Evolutionary conservation across 2,888 invertebrate genomes (phyloP), one percentile per base, ranked within the genome.

Genomic region (Bhutanitis thaidina): DNA sequence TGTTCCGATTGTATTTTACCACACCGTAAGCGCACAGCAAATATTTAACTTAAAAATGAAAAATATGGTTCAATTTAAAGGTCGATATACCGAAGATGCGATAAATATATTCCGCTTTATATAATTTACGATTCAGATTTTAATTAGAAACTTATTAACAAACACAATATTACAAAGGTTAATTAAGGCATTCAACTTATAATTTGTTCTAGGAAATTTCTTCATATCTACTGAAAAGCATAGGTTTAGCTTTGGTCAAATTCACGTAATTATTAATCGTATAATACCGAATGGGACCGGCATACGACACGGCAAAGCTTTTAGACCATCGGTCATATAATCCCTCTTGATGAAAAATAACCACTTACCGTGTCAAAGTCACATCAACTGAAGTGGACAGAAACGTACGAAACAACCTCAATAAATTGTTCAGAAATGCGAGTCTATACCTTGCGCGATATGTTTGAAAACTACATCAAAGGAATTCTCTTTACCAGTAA

Each of bases 331-430:
- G 83, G 79, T 86, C 84, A 85, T 74, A 72, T 68, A 67, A 72
- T 74, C 77, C 82, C 72, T 79, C 76, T 65, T 75, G 77, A 80
- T 83, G 83, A 82, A 81, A 85, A 85, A 81, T 84, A 77, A 73
- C 83, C 85, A 86, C 86, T 87, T 87, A 81, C 73, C 77, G 77
- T 80, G 84, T 87, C 88, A 86, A 79, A 77, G 45, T 46, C 51
- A 51, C 50, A 36, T 46, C 45, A 41, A 20, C 20, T 15, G 45
- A 36, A 32, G 38, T 43, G 50, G 40, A 40, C 40, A 30, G 45
- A 10, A 30, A 36, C 25, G 35, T 45, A 29, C 43, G 38, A 25
- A 40, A 40, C 43, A 38, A 44, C 44, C 45, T 38, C 41, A 16
- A 46, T 51, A 51, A 51, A 46, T 51, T 41, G 46, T 51, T 51